Evolutionary conservation across 1,140 invertebrate genomes (phyloP), one percentile per base, ranked within the genome.

Genomic region (Pogonognathellus flavescens): DNA sequence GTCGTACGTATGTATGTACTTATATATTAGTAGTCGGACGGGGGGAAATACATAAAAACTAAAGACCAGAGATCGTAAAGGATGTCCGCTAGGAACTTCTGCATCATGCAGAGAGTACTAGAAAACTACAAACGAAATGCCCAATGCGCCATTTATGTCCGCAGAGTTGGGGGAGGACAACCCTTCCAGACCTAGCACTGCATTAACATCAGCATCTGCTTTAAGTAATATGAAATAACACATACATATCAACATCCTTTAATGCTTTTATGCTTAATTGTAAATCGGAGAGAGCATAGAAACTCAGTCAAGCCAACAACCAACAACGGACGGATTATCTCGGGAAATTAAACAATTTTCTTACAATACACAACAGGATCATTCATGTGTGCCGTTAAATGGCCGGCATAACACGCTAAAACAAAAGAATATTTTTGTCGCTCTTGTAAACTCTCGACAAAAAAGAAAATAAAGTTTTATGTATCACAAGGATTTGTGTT

Each of bases 51-150:
- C 70, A 76, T 76, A 76, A 76, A 76, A 76, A 76, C 70, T 76
- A 76, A 76, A 76, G 70, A 76, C 70, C 70, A 76, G 70, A 76
- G 70, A 76, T 76, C 70, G 70, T 76, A 76, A 76, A 76, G 70
- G 70, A 76, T 76, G 70, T 76, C 70, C 70, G 70, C 70, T 76
- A 76, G 70, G 70, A 76, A 66, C 62, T 66, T 66, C 62, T 66
- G 62, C 62, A 66, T 66, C 62, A 66, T 66, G 62, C 62, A 66
- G 62, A 66, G 62, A 66, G 62, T 66, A 66, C 62, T 66, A 66
- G 20, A 66, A 66, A 66, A 66, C 62, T 66, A 66, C 62, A 66
- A 66, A 66, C 62, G 62, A 66, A 66, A 66, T 66, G 62, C 62
- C 62, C 62, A 66, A 66, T 66, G 62, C 62, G 62, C 62, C 62